Conservation (phyloP, 1,140 invertebrate genomes). For the Paralvinella palmiformis region DNA sequence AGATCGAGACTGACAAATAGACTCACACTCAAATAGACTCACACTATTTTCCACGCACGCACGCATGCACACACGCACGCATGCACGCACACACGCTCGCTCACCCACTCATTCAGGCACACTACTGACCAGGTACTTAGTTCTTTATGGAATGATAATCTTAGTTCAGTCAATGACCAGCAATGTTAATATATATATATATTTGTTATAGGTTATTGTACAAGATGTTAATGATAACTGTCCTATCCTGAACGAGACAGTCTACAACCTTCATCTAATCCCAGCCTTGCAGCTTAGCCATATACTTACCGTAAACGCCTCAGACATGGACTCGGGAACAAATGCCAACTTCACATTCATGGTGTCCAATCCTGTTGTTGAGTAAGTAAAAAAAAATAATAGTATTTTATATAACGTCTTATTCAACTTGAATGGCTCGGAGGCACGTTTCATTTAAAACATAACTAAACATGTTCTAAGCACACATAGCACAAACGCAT, state of each 20-base stretch:
- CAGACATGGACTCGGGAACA: slow-evolving; percentile 24
- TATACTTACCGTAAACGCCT: slow-evolving; percentile 21
- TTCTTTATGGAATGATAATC: background rate
- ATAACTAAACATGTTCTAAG: too few relatives aligned
- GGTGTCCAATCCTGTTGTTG: slow-evolving; percentile 17
- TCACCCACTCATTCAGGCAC: background rate
- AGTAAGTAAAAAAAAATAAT: slow-evolving; percentile 21
- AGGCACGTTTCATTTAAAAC: too few relatives aligned
- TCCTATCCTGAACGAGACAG: slow-evolving; percentile 23
- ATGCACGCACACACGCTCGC: background rate
- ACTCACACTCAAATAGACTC: too few relatives aligned
- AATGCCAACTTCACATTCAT: slow-evolving; percentile 23
- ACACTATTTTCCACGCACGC: too few relatives aligned
- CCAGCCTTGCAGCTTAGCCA: slow-evolving; percentile 23
- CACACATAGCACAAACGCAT: too few relatives aligned
- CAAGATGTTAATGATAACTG: slow-evolving; percentile 34
- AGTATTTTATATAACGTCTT: too few relatives aligned
- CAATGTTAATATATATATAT: background rate
- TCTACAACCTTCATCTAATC: slow-evolving; percentile 16
- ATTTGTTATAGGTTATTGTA: slow-evolving; percentile 23
- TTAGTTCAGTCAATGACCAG: background rate
- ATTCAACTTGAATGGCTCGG: too few relatives aligned
- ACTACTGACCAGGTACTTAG: background rate
- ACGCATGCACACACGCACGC: too few relatives aligned
- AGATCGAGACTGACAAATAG: too few relatives aligned